Evolutionary conservation across 2,888 invertebrate genomes (phyloP).

Genomic region (Balanococcus diminutus): DNA sequence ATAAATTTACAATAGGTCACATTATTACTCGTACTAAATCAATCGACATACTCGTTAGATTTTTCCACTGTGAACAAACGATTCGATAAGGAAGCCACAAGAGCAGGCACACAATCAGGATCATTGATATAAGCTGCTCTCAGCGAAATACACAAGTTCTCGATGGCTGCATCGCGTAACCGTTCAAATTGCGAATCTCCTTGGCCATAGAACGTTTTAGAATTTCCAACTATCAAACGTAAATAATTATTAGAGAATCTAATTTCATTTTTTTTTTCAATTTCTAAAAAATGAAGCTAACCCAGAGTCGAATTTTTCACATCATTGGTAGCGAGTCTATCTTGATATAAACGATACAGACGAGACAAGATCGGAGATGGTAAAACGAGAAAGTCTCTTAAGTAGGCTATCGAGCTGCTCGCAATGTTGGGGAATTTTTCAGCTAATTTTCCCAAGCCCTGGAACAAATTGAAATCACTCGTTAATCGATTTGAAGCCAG

Average conservation of each 20-base stretch:
- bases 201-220: slow-evolving; percentile 62
- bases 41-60: slow-evolving; percentile 72
- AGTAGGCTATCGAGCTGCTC: slow-evolving; percentile 87
- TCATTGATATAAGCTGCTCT: slow-evolving; percentile 89
- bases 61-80: slow-evolving; percentile 92
- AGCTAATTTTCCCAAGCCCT: slow-evolving; percentile 92
- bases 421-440: slow-evolving; percentile 96
- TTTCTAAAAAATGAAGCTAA: slow-evolving; percentile 18
- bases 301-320: slow-evolving; percentile 50
- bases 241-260: not conserved
- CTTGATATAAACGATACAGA: slow-evolving; percentile 62
- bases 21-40: too few relatives aligned
- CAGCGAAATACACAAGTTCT: slow-evolving; percentile 91
- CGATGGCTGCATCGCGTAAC: slow-evolving; percentile 91
- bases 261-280: too few relatives aligned
- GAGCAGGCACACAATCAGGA: slow-evolving; percentile 90
- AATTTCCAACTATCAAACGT: not conserved
- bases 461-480: too few relatives aligned
- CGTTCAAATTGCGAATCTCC: slow-evolving; percentile 83
- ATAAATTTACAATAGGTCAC: too few relatives aligned
- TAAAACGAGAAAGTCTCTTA: slow-evolving; percentile 91
- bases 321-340: slow-evolving; percentile 52
- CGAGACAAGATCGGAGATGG: slow-evolving; percentile 94
- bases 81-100: slow-evolving; percentile 95
- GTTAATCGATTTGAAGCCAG: too few relatives aligned